Conservation (phyloP, 2,888 invertebrate species). For the Chelonus formosanus region DNA sequence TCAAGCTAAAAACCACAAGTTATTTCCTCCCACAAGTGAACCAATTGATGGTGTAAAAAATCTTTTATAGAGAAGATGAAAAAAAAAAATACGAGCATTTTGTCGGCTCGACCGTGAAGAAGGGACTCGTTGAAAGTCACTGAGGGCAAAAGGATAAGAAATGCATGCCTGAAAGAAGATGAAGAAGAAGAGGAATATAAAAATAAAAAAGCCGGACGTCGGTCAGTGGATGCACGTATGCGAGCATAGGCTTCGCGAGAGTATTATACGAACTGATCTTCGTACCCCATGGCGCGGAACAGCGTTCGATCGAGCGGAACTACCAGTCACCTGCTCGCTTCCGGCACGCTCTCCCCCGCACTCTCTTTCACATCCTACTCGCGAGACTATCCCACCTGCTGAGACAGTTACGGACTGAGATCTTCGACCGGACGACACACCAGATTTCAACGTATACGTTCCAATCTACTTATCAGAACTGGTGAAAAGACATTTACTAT, state of each 20-base stretch:
- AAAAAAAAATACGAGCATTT: slow-evolving; percentile 34
- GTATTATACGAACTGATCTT: slow-evolving; percentile 56
- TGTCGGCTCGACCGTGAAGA: slow-evolving; percentile 33
- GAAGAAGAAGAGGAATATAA: slow-evolving; percentile 34
- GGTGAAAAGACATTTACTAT: no score
- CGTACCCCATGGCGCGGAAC: slow-evolving; percentile 63
- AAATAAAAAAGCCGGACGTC: slow-evolving; percentile 32
- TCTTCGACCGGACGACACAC: no score
- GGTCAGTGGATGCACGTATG: slow-evolving; percentile 28
- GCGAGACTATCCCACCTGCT: slow-evolving; percentile 40
- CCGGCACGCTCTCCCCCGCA: slow-evolving; percentile 55
- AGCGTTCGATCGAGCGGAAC: slow-evolving; percentile 64
- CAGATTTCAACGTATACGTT: no score
- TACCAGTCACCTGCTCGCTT: slow-evolving; percentile 65
- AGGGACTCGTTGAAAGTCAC: slow-evolving; percentile 36
- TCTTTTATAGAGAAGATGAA: slow-evolving; percentile 21
- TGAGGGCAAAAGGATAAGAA: slow-evolving; percentile 30
- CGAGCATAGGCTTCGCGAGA: slow-evolving; percentile 29
- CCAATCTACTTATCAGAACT: no score
- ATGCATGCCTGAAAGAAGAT: slow-evolving; percentile 35
- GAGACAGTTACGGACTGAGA: not conserved
- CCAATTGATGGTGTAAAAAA: slow-evolving; percentile 19
- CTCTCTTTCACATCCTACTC: slow-evolving; percentile 13
- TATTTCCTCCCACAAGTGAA: slow-evolving; percentile 24
- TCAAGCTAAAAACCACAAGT: slow-evolving; percentile 13